Percentiles rank a stretch among this genome's conserved stretches.
phyloP scores from a whole-genome alignment of 1,140 invertebrate species.

The Sitobion miscanthi region DNA sequence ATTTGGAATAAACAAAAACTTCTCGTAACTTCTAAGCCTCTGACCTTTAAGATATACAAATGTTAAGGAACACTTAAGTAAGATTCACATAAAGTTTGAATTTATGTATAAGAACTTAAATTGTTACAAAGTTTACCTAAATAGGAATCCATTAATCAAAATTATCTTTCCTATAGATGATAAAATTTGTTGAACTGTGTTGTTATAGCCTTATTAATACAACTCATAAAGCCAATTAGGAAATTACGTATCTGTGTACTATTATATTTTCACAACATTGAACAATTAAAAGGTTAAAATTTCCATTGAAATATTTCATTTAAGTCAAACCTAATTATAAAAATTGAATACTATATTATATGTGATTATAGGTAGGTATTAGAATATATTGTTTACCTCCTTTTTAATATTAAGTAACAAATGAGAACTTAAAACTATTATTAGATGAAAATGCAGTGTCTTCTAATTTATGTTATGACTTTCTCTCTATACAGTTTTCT shows the following conservation, averaged over 20 bases:
- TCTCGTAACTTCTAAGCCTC: conserved; percentile 8
- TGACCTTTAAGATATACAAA: conserved; percentile 24
- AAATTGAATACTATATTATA: background rate
- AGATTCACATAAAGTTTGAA: conserved; percentile 36
- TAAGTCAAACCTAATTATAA: background rate
- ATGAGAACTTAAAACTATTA: background rate
- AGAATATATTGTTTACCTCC: background rate
- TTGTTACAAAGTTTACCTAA: conserved; percentile 20
- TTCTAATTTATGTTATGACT: background rate
- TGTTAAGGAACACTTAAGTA: conserved; percentile 20
- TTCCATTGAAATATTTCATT: background rate
- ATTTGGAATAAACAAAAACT: background rate
- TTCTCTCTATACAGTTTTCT: background rate
- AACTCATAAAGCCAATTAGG: background rate
- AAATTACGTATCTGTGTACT: background rate
- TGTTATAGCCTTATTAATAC: background rate
- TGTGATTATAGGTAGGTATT: background rate
- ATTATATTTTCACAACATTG: background rate
- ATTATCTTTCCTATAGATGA: conserved; percentile 23
- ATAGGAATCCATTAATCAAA: background rate
- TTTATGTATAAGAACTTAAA: conserved; percentile 23
- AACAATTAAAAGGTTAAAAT: background rate
- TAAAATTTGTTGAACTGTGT: background rate
- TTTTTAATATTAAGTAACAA: background rate
- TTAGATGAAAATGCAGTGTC: background rate